Base-by-base conservation (phyloP, 2,797 vertebrate genomes). In the Delichon dasypus region DNA sequence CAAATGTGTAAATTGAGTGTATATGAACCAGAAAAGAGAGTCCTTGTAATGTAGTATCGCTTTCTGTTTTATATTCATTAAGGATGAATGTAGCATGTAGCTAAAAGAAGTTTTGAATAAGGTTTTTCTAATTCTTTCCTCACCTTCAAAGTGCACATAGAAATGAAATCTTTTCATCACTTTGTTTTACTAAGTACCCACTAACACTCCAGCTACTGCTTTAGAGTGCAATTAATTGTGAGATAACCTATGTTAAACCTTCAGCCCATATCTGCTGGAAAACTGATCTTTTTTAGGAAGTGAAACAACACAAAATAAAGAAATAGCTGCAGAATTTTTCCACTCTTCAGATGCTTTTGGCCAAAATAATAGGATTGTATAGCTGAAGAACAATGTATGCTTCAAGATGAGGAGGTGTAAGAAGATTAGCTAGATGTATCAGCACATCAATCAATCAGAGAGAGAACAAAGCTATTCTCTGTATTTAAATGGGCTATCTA, bases 21-120 rank as follows among this genome's bases (percentile, higher is more conserved):
- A 44, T 47, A 23, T 62, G 83, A 90, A 95, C 86, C 16, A 10
- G 26, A 91, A 64, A 36, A 68, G n/a, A 44, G 25, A 80, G 30
- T 71, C 87, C 89, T 86, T 92, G 48, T 84, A 57, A 29, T 62
- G 19, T 64, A 82, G 34, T 70, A 16, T 80, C n/a, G 44, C 85
- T 85, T 82, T 62, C 77, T 85, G 50, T 13, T 90, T 95, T 88
- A 48, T 79, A 85, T 94, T 87, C 45, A 75, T 91, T 79, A 77
- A 85, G 42, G 21, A 55, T 45, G 17, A 18, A 42, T 80, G 57
- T 70, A 78, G 4, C 10, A 55, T 11, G 27, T 51, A 85, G 32
- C 55, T 85, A 80, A 90, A 95, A 70, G 25, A 81, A 89, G 26
- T 84, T 90, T 90, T 79, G 66, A 91, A 94, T 91, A 19, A 94